Evolutionary conservation across 1,140 invertebrate species (phyloP), one percentile per base, ranked within the genome.

Genomic region (Drosophila biarmipes): DNA sequence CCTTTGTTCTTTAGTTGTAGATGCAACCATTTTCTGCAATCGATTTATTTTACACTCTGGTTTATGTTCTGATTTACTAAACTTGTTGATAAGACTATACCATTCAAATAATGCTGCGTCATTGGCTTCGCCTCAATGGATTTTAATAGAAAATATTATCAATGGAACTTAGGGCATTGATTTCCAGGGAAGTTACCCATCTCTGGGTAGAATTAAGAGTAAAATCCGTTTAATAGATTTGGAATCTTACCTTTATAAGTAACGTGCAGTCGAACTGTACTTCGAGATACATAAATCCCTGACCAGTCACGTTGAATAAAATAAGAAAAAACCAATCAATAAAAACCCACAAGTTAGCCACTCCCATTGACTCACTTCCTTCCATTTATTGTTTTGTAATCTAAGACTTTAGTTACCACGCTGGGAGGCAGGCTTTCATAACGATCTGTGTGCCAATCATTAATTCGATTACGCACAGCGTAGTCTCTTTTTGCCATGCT

Each of bases 371-470:
- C 24, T 34, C 2, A 24, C 19, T 68, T 64, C 59, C 64, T 64
- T 27, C 38, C 59, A 19, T 15, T 66, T 46, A 31, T 35, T 21
- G 21, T 68, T 43, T 31, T 38, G 63, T 38, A 68, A 69, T 55
- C 24, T 15, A 10, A 34, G 40, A 66, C 40, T 29, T 55, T 12
- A 17, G 29, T 31, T 69, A 37, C 63, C 62, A 48, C 11, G 17
- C 38, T 62, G 21, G 21, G 19, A n/a, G 29, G 3, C 29, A 35
- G 31, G 19, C 49, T 69, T 68, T 68, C 40, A 69, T 69, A 56
- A 69, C 49, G 55, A 69, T 35, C 42, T 34, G 34, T 66, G 45
- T 46, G 34, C n/a, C 49, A 69, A 68, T 68, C 62, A 49, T 31
- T 64, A 40, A 40, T 68, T 17, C 40, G 62, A 68, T 45, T 68